These are phyloP conservation scores for Schrankia costaestrigalis DNA, from an alignment of 2,888 invertebrate genomes.

Conservation along the genomic window DNA sequence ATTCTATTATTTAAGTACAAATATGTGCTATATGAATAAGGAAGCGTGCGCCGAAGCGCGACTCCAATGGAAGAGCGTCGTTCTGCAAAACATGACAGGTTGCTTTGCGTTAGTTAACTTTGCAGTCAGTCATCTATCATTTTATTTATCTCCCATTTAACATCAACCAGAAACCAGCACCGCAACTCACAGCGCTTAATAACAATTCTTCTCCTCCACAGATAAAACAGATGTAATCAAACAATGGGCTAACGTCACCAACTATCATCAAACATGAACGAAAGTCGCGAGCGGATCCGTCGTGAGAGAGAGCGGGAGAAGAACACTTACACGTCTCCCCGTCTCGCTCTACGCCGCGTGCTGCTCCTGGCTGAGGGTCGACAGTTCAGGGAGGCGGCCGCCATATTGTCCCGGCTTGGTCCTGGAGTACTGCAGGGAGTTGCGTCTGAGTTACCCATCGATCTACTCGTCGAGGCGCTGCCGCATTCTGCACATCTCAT, in stretches of 20 bases:
- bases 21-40: no score
- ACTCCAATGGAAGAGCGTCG: no score
- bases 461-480: constrained; percentile 92
- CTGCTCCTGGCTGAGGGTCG: constrained; percentile 92
- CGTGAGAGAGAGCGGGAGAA: constrained; percentile 82
- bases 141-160: no score
- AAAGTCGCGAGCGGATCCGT: constrained; percentile 86
- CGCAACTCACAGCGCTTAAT: no score
- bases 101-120: no score
- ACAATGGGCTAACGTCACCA: constrained; percentile 62
- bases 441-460: constrained; percentile 90
- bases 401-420: constrained; percentile 89
- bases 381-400: constrained; percentile 94
- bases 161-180: no score
- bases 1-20: no score
- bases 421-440: constrained; percentile 89
- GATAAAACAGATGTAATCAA: constrained; percentile 14
- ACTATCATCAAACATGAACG: constrained; percentile 78
- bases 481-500: constrained; percentile 93
- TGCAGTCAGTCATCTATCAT: no score
- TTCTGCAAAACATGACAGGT: no score
- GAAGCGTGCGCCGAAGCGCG: no score
- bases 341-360: constrained; percentile 84
- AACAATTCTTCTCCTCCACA: constrained; percentile 10
- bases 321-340: constrained; percentile 83